Base-by-base conservation (phyloP, 2,113 vertebrate species). In the Candoia aspera region DNA sequence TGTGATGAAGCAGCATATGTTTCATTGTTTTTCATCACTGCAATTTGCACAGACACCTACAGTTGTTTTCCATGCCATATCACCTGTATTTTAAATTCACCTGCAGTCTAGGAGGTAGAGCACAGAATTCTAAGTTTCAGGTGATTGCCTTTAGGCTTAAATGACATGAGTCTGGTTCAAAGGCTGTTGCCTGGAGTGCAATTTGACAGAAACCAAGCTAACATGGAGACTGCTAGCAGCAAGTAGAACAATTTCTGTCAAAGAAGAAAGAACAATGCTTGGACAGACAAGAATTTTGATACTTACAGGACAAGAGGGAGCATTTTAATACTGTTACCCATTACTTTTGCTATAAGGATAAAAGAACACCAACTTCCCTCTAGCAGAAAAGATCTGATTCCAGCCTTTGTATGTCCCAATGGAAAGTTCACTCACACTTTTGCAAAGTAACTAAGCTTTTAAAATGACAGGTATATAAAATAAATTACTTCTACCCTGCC, bases 221-320 rank as follows among this genome's bases (percentile, higher is more conserved):
- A 0, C 73, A 89, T 85, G 37, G 29, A 57, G 33, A 42, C 15
- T 29, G 88, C 58, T 21, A 55, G 37, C 8, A 86, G 33, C 59
- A n/a, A 79, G 57, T 33, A 2, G 13, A 24, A n/a, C 37, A 23
- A 29, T n/a, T 58, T 5, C 0, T 42, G 60, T 33, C 24, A 84
- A 17, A 60, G 0, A 26, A 12, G 23, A 42, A 86, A 12, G 87
- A 0, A 10, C 0, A 64, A 54, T 37, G 13, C 15, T 60, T 29
- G 59, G 29, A 42, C 23, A 17, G 33, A 15, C 88, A 79, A 87
- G 91, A 73, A n/a, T 60, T 91, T 88, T 91, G 73, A 91, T 93
- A 89, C 88, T 68, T 85, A 58, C 83, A 92, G 83, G 84, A 90
- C 59, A 73, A 68, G 62, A 10, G 64, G 58, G 64, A 19, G 33